phyloP scores from a whole-genome alignment of 2,888 invertebrate species.

The Lymantria dispar region DNA sequence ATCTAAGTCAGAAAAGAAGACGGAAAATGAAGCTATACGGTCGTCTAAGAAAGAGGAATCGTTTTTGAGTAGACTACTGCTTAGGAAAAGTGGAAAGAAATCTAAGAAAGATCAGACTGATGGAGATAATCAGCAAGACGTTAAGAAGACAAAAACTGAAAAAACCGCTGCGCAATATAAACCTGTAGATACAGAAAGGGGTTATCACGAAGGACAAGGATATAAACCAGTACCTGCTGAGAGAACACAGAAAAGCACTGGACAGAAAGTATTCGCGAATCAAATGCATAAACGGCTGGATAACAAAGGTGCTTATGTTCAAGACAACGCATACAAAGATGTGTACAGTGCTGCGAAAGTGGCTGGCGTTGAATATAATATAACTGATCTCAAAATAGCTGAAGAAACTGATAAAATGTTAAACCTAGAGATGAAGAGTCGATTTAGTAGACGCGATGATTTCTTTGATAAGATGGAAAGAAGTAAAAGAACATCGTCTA shows the following conservation, averaged over 20 bases:
- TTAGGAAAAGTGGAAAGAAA: slow-evolving; percentile 88
- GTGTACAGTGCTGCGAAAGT: slow-evolving; percentile 74
- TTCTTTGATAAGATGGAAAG: slow-evolving; percentile 60
- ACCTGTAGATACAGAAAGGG: slow-evolving; percentile 58
- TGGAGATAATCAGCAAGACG: slow-evolving; percentile 64
- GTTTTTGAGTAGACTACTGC: slow-evolving; percentile 85
- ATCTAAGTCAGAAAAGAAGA: slow-evolving; percentile 74
- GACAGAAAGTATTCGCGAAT: slow-evolving; percentile 75
- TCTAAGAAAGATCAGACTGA: slow-evolving; percentile 81
- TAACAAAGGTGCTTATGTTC: slow-evolving; percentile 75
- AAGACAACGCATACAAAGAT: slow-evolving; percentile 75
- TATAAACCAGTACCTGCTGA: slow-evolving; percentile 70
- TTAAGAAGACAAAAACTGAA: slow-evolving; percentile 66
- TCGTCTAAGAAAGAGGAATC: slow-evolving; percentile 81
- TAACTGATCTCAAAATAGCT: slow-evolving; percentile 77
- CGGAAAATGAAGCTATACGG: slow-evolving; percentile 74
- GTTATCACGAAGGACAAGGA: slow-evolving; percentile 51
- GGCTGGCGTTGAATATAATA: slow-evolving; percentile 70
- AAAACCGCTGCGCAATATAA: slow-evolving; percentile 62
- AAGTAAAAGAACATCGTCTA: slow-evolving; percentile 60
- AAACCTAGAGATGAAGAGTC: slow-evolving; percentile 66
- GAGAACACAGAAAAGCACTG: slow-evolving; percentile 69
- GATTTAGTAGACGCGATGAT: slow-evolving; percentile 67
- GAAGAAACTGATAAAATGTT: slow-evolving; percentile 77
- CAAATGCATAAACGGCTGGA: slow-evolving; percentile 79